These are phyloP conservation scores for Lontra canadensis DNA, from an alignment of 2,113 vertebrate species.

Conservation along the genomic window DNA sequence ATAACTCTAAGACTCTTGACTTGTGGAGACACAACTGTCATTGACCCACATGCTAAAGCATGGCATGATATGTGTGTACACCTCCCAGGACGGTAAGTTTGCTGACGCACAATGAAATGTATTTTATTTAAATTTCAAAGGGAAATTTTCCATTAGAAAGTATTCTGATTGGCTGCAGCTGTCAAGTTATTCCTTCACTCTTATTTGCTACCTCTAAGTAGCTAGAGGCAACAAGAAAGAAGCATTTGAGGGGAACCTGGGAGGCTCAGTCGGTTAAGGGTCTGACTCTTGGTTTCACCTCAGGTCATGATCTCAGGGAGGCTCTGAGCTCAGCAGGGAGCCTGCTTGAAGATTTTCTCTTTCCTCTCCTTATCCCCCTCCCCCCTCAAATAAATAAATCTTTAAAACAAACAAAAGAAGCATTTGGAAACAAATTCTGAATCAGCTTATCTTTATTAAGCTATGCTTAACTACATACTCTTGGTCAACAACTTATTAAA, in stretches of 20 bases:
- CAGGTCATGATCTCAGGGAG: neutral
- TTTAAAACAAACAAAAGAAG: neutral
- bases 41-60: neutral
- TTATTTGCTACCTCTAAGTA: neutral
- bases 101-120: neutral
- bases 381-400: neutral
- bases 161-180: neutral
- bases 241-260: neutral
- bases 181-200: neutral
- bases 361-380: neutral
- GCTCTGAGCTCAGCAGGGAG: neutral
- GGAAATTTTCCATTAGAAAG: neutral
- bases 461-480: neutral
- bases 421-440: neutral
- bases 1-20: neutral
- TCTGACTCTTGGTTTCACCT: neutral
- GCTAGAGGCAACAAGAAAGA: neutral
- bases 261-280: neutral
- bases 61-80: rapidly evolving
- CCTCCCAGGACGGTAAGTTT: neutral
- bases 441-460: neutral
- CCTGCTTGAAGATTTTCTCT: neutral
- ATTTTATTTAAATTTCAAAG: constrained; percentile 7
- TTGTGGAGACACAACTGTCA: neutral
- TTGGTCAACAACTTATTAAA: neutral